Base-by-base conservation (phyloP, 2,113 vertebrate species). In the Tursiops truncatus region DNA sequence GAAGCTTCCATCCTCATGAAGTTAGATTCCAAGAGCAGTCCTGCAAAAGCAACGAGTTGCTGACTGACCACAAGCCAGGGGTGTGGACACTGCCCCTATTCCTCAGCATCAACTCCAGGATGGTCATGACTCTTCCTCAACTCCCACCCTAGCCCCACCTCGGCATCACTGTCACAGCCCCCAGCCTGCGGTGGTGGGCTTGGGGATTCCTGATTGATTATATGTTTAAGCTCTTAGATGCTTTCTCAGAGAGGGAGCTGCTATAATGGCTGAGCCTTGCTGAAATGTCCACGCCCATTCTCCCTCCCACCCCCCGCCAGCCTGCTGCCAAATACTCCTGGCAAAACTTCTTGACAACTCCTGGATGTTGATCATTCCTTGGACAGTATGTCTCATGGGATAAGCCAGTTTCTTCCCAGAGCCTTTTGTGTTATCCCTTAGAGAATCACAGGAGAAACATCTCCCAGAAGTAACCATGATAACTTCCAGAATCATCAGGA, bases 351-450 rank as follows among this genome's bases (percentile, higher is more conserved):
- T 71, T 90, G 77, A 95, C 67, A 92, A 4, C 93, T 88, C 41
- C 86, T 95, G 68, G 74, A 63, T 89, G 79, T 58, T 47, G 91
- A 95, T 56, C 38, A 26, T 97, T 95, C 73, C 81, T 89, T 93
- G 71, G 91, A 91, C 58, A n/a, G 20, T 13, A 58, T 79, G 82
- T 94, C 97, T 89, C 95, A 79, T 53, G 95, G 86, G 96, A 94
- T 76, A 56, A 93, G 80, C 82, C 79, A 58, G 38, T 86, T 97
- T 95, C 94, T 95, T 65, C 88, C 89, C 93, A 82, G 90, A 77
- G 94, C 68, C 38, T 71, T 85, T 47, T 63, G 63, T 96, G 68
- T 82, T 92, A 65, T 83, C 41, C 87, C 83, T 73, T 38, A 65
- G 96, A 95, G 95, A 97, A 60, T 71, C 91, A 44, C 6, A 14